These are phyloP conservation scores for Oscheius sp. DNA, from an alignment of 2,888 invertebrate species.

Conservation along the genomic window DNA sequence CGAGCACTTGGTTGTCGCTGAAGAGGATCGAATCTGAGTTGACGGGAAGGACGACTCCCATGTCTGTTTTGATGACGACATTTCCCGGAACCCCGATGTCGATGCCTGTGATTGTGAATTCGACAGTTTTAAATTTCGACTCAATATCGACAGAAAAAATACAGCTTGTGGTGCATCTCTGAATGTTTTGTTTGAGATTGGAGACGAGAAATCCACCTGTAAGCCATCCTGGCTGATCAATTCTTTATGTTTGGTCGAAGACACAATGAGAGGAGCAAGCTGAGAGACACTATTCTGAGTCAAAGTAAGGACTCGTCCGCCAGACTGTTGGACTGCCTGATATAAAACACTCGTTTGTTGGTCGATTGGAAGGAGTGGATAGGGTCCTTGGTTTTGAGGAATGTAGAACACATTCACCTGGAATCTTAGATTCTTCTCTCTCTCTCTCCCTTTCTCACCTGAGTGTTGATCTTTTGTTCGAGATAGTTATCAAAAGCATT, in stretches of 20 bases:
- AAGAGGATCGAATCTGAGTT: neutral
- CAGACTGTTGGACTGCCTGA: conserved; percentile 7
- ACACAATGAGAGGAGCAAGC: neutral
- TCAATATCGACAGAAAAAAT: neutral
- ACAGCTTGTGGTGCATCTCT: neutral
- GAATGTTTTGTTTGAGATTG: neutral
- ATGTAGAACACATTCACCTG: conserved; percentile 21
- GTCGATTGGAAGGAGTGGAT: neutral
- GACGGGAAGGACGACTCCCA: neutral
- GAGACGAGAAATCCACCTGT: neutral
- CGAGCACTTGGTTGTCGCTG: conserved; percentile 1
- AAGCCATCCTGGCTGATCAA: neutral
- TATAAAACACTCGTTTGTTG: neutral
- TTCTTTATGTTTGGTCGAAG: neutral
- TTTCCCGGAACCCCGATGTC: neutral
- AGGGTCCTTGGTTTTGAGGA: neutral
- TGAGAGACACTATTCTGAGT: conserved; percentile 20
- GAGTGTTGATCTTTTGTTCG: conserved; percentile 21
- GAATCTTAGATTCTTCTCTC: neutral
- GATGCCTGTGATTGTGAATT: conserved; percentile 1
- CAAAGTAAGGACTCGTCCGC: conserved; percentile 4
- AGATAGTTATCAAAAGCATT: conserved; percentile 1
- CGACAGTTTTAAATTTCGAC: neutral
- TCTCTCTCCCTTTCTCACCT: neutral
- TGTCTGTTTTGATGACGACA: neutral